Conservation (phyloP, 35 echinoderm and acorn worm species). For the Chiridota heheva region DNA sequence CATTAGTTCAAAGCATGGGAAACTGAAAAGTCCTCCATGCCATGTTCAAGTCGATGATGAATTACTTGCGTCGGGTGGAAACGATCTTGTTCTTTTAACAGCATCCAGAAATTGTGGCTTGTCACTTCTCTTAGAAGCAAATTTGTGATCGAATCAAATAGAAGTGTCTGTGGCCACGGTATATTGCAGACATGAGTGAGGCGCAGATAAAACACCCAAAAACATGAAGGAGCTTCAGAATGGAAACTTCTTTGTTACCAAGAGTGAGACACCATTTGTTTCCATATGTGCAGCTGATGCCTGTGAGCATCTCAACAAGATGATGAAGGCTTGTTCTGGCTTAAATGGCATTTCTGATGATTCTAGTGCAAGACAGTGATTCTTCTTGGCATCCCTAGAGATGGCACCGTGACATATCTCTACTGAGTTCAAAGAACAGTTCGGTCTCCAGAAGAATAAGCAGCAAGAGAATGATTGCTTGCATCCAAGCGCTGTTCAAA, state of each 20-base stretch:
- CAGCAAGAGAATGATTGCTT: too few relatives aligned
- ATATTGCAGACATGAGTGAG: slow-evolving; percentile 33
- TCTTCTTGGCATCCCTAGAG: too few relatives aligned
- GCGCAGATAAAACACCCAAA: slow-evolving; percentile 18
- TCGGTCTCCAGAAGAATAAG: too few relatives aligned
- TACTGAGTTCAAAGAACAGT: too few relatives aligned
- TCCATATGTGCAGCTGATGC: slow-evolving; percentile 14
- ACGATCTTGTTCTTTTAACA: slow-evolving; percentile 12
- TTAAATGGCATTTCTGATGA: too few relatives aligned
- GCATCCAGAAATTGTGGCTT: slow-evolving; percentile 1
- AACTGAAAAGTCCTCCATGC: slow-evolving; percentile 2
- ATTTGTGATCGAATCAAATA: slow-evolving; percentile 27
- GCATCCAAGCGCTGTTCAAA: too few relatives aligned
- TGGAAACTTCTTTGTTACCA: slow-evolving; percentile 1
- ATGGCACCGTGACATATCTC: too few relatives aligned
- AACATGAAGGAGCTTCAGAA: slow-evolving; percentile 7
- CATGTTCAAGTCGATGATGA: slow-evolving; percentile 4
- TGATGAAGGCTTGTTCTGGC: too few relatives aligned
- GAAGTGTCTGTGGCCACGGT: slow-evolving; percentile 22
- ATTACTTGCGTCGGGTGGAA: slow-evolving; percentile 10
- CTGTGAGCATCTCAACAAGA: too few relatives aligned
- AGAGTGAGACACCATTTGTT: slow-evolving; percentile 4
- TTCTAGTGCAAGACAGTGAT: too few relatives aligned
- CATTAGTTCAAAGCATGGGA: slow-evolving; percentile 3
- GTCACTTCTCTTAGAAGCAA: not conserved